Evolutionary conservation across 2,888 invertebrate species (phyloP).

Genomic region (Bombylius major): DNA sequence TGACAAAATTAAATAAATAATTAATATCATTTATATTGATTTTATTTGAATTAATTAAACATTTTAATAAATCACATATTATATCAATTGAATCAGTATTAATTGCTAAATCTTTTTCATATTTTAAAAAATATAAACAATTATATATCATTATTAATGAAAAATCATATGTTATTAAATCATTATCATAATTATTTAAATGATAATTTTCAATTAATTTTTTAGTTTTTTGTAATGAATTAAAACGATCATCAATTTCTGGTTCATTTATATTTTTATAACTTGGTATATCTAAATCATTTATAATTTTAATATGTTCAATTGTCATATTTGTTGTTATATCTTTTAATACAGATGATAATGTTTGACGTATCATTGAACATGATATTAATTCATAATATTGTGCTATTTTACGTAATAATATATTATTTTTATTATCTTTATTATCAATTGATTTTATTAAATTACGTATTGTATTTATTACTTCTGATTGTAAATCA

Average conservation of each 20-base stretch:
- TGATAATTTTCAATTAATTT: neutral
- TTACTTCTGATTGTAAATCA: conserved; percentile 54
- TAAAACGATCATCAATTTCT: neutral
- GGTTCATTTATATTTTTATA: too few relatives aligned
- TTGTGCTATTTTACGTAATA: conserved; percentile 52
- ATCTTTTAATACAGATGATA: too few relatives aligned
- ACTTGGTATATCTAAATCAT: too few relatives aligned
- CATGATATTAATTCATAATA: conserved; percentile 52
- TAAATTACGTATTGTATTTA: conserved; percentile 64
- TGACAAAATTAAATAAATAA: conserved; percentile 56
- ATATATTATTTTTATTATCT: conserved; percentile 41
- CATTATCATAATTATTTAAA: conserved; percentile 25
- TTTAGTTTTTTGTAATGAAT: neutral
- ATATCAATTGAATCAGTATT: too few relatives aligned
- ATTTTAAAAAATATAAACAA: conserved; percentile 62
- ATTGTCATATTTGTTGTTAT: too few relatives aligned
- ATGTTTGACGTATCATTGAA: too few relatives aligned
- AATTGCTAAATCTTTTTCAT: conserved; percentile 57
- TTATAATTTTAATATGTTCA: too few relatives aligned
- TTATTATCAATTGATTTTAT: conserved; percentile 53
- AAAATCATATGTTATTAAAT: conserved; percentile 29
- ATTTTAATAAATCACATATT: conserved; percentile 59
- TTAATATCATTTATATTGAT: conserved; percentile 44
- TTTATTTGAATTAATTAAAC: conserved; percentile 45
- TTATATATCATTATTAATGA: conserved; percentile 56